Evolutionary conservation across 2,888 invertebrate species (phyloP).

Genomic region (Agrilus cyanescens): DNA sequence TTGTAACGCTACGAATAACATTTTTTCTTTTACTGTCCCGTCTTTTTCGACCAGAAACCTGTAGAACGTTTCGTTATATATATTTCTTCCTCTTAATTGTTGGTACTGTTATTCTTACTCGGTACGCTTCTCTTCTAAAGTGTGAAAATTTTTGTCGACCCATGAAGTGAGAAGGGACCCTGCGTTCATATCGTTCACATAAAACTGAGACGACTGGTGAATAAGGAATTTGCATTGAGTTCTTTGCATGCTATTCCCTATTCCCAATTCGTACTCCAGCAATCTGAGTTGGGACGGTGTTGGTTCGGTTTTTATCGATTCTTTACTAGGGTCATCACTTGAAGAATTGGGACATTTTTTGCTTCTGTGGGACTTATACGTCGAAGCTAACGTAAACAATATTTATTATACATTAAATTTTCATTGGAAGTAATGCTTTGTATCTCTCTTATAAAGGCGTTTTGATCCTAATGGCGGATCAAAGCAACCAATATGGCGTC

Average conservation of each 20-base stretch:
- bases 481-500: too few species aligned
- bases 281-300: too few species aligned
- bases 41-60: slow-evolving; percentile 34
- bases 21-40: slow-evolving; percentile 37
- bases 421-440: too few species aligned
- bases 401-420: too few species aligned
- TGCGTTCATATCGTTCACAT: slow-evolving; percentile 42
- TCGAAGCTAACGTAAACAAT: slow-evolving; percentile 3
- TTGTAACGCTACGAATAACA: slow-evolving; percentile 43
- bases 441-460: too few species aligned
- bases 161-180: slow-evolving; percentile 49
- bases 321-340: too few species aligned
- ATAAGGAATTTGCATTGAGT: slow-evolving; percentile 44
- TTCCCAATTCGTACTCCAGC: too few species aligned
- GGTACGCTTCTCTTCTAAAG: slow-evolving; percentile 51
- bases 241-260: slow-evolving; percentile 15
- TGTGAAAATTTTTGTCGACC: slow-evolving; percentile 47
- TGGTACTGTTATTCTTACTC: slow-evolving; percentile 22
- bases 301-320: too few species aligned
- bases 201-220: slow-evolving; percentile 47
- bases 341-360: too few species aligned
- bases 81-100: not conserved
- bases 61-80: not conserved
- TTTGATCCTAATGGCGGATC: too few species aligned
- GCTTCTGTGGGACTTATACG: too few species aligned